Conservation (phyloP, 2,113 vertebrate species). For the Coryphaenoides rupestris region DNA sequence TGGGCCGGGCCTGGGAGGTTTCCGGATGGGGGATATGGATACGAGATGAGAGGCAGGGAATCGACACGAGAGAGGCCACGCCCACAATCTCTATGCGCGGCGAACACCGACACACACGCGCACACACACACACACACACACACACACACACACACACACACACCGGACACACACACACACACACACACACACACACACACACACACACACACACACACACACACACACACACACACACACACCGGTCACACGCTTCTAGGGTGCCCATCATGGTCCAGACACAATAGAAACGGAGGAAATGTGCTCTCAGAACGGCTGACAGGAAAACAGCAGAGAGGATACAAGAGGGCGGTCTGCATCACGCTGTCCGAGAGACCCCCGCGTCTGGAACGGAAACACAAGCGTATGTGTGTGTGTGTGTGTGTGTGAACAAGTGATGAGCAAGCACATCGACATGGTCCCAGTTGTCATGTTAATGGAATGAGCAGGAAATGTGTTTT, state of each 20-base stretch:
- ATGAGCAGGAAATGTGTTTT: conserved; percentile 2
- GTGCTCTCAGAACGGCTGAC: conserved; percentile 13
- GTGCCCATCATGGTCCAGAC: background rate
- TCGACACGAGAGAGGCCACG: no score
- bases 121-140: no score
- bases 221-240: background rate
- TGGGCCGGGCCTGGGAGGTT: no score
- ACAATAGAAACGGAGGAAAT: conserved; percentile 5
- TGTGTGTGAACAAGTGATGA: conserved; percentile 38
- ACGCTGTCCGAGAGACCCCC: conserved; percentile 12
- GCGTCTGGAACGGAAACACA: conserved; percentile 8
- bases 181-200: no score
- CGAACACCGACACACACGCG: no score
- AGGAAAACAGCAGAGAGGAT: conserved; percentile 37
- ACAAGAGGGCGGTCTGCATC: conserved; percentile 36
- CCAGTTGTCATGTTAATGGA: conserved; percentile 41
- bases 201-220: no score
- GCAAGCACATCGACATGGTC: conserved; percentile 36
- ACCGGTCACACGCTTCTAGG: background rate
- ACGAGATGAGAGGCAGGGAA: background rate
- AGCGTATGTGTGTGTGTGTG: background rate
- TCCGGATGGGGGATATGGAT: no score
- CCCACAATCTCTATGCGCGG: no score
- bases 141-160: no score
- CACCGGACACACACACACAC: no score